Evolutionary conservation across 2,113 vertebrate genomes (phyloP), one percentile per base, ranked within the genome.

Genomic region (Corythoichthys intestinalis): DNA sequence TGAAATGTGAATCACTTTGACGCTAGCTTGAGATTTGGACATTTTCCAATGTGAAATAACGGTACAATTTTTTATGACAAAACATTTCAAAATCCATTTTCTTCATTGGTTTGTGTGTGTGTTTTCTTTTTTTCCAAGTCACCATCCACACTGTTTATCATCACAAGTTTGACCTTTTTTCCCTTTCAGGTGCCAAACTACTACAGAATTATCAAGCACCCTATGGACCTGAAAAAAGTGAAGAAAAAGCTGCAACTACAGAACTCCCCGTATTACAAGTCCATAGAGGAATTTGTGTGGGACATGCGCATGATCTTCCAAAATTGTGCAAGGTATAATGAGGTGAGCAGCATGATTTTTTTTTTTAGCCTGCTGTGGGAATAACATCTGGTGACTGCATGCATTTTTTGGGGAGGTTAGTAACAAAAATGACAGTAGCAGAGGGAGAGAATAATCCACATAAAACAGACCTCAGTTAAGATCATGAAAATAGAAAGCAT

Each of bases 271-370:
- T 93, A 96, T 89, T 99, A 99, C 91, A 92, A 93, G 77, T 94
- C 82, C 71, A 88, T 92, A 28, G 93, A 94, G 80, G 95, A 97
- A 50, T 97, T 99, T 90, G 96, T 99, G 83, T 93, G 94, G 0
- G 95, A 99, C 34, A 94, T 99, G 70, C 93, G 97, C 59, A 89
- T 98, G 85, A 93, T 99, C 90, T 99, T 99, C 93, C 94, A 92
- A 90, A 99, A 99, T 93, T 99, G 97, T 93, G 96, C 96, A 88
- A 94, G 94, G 87, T 99, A 96, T 93, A 99, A 99, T 79, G 97
- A 99, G 96, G 97, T 99, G 96, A 93, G 96, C 94, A 78, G 90
- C 90, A 92, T 92, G 92, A 82, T 35, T 66, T 41, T 49, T 48
- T 74, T 72, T 39, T 49, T 28, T 28, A 28, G 65, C 71, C 63